Evolutionary conservation across 2,888 invertebrate species (phyloP), one percentile per base, ranked within the genome.

Genomic region (Hypomecis punctinalis): DNA sequence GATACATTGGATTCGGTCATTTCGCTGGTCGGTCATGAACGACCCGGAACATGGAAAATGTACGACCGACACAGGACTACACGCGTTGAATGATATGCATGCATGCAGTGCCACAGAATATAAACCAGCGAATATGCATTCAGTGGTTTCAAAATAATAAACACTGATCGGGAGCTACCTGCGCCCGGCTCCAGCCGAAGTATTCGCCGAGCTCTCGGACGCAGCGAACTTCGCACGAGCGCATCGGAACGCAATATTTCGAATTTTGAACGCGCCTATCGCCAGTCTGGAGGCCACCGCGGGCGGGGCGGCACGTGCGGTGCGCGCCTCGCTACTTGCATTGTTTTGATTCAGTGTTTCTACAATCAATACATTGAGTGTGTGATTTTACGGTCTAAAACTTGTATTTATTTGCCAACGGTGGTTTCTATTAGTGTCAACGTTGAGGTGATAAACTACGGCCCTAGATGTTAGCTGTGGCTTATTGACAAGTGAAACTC

Each of bases 241-340:
- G 88, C 84, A 88, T 80, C 84, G 84, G 83, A 88, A 85, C 80
- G 79, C 87, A 88, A 90, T 88, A 87, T 86, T 85, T 86, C 59
- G 61, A 66, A 86, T 61, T 61, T 59, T 48, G 67, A 68, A 62
- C 69, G 69, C 69, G 67, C 74, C 76, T 61, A 66, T 65, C 77
- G 76, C 80, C 86, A 90, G 92, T 91, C 87, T 84, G 86, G 85
- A 85, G 85, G 85, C 80, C 88, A 80, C 90, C 91, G 89, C 91
- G 89, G 90, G 91, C 90, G 91, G 90, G 91, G 92, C 91, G 91
- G 90, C 91, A 90, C 91, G 90, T 85, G 83, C 83, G 80, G 89
- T 89, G 92, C 90, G 81, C 90, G 92, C 92, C 91, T 91, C 91
- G 91, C 92, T 84, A 80, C 73, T 86, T 87, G 81, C 78, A 88